These are phyloP conservation scores for Microplitis manilae DNA, from an alignment of 2,888 invertebrate genomes.

Conservation along the genomic window DNA sequence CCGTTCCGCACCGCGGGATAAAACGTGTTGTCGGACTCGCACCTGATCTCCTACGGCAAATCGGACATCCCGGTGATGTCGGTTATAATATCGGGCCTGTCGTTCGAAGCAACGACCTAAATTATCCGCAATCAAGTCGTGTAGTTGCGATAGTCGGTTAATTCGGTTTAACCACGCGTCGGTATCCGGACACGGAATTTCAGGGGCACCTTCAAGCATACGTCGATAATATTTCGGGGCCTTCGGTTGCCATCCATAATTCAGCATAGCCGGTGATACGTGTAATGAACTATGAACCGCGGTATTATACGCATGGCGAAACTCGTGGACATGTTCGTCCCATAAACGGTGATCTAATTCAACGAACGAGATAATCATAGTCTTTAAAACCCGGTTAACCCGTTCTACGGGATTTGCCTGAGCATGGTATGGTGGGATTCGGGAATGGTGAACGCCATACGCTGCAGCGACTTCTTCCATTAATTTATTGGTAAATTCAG, in stretches of 20 bases:
- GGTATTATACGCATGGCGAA: too few species aligned
- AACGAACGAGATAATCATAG: constrained; percentile 38
- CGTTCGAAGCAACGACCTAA: neutral
- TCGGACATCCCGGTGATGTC: neutral
- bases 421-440: constrained; percentile 37
- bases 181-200: too few species aligned
- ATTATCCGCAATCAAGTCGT: too few species aligned
- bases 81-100: neutral
- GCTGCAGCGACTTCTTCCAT: constrained; percentile 24
- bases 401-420: constrained; percentile 6
- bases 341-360: constrained; percentile 40
- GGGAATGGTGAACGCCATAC: constrained; percentile 26
- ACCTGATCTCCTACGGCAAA: neutral
- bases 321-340: constrained; percentile 22
- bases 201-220: neutral
- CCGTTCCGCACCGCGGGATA: too few species aligned
- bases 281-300: too few species aligned
- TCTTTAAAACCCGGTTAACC: constrained; percentile 30
- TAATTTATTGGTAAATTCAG: constrained; percentile 32
- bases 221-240: constrained; percentile 41
- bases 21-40: too few species aligned
- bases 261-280: too few species aligned
- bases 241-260: neutral
- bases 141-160: too few species aligned
- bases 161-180: too few species aligned